Evolutionary conservation across 2,113 vertebrate genomes (phyloP), one percentile per base, ranked within the genome.

Genomic region (Columba janthina): DNA sequence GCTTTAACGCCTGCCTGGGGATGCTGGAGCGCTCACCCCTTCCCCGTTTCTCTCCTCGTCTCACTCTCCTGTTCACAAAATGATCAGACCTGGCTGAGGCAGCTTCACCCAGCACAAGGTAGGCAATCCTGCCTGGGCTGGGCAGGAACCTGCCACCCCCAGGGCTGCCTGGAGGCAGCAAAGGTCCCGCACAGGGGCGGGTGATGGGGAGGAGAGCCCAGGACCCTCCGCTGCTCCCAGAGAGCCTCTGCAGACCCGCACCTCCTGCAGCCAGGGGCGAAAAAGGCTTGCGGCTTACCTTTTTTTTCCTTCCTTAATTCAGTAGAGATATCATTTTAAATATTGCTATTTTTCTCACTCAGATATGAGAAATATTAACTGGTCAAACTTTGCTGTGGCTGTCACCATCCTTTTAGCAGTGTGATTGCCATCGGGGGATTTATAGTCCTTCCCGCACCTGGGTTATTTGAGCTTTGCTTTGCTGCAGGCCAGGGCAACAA

Each of bases 301-400:
- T 34, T 60, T 29, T 44, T 15, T 10, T 5, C 38, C 44, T 69
- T 85, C 58, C 51, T 56, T 65, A 78, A 84, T 81, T 92, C 56
- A 64, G 28, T 42, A 60, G 38, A 90, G 62, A 88, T 50, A 73
- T 38, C 16, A 19, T 90, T 94, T 95, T 85, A 82, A 96, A 94
- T 89, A 64, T 61, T 94, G 90, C 60, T 95, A 66, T 89, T 96
- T 92, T 93, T 90, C 85, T 85, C 77, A 29, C 85, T 75, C 70
- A 88, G 81, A n/a, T 91, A 58, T 48, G 85, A 97, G 92, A 95
- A 96, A 93, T 97, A 96, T 92, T 92, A 93, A 96, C 92, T 85
- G 88, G 90, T 53, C 70, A 91, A 77, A 90, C 87, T 93, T 88
- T 73, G 90, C 93, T 74, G 85, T 72, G 89, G 89, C 81, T 96